phyloP scores from a whole-genome alignment of 1,140 invertebrate species.

The Papilio machaon region DNA sequence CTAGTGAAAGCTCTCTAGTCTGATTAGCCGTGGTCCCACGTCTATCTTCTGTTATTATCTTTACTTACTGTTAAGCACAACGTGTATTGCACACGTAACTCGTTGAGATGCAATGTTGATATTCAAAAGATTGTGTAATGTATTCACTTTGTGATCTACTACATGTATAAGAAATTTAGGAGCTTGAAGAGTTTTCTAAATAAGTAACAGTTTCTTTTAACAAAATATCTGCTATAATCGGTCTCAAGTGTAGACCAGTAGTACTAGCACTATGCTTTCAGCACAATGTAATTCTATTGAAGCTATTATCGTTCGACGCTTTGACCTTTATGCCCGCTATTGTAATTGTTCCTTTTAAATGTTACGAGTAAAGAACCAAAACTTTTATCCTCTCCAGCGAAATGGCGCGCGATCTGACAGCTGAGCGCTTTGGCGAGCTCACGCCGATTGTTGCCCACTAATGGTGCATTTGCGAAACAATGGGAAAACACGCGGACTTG shows the following conservation, averaged over 20 bases:
- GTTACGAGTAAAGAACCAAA: slow-evolving; percentile 51
- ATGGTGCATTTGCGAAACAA: slow-evolving; percentile 73
- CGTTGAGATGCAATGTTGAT: no score
- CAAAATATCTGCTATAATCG: not conserved
- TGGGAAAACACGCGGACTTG: slow-evolving; percentile 63
- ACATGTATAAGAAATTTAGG: not conserved
- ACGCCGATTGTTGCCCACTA: slow-evolving; percentile 68
- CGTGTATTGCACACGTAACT: no score
- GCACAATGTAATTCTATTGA: slow-evolving; percentile 18
- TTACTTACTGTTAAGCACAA: no score
- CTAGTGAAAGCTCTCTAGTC: no score
- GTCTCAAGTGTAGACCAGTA: not conserved
- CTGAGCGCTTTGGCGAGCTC: slow-evolving; percentile 60
- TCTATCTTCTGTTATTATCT: no score
- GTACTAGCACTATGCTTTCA: not conserved
- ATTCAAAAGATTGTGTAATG: no score
- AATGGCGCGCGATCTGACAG: slow-evolving; percentile 72
- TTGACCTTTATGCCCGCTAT: slow-evolving; percentile 39
- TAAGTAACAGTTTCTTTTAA: not conserved
- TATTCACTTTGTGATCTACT: no score
- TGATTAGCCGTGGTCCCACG: no score
- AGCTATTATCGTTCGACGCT: slow-evolving; percentile 26
- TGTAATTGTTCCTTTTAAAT: slow-evolving; percentile 53
- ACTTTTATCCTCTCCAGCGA: slow-evolving; percentile 64
- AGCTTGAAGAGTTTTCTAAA: no score